Conservation (phyloP, 2,113 vertebrate species). For the Pao palembangensis region DNA sequence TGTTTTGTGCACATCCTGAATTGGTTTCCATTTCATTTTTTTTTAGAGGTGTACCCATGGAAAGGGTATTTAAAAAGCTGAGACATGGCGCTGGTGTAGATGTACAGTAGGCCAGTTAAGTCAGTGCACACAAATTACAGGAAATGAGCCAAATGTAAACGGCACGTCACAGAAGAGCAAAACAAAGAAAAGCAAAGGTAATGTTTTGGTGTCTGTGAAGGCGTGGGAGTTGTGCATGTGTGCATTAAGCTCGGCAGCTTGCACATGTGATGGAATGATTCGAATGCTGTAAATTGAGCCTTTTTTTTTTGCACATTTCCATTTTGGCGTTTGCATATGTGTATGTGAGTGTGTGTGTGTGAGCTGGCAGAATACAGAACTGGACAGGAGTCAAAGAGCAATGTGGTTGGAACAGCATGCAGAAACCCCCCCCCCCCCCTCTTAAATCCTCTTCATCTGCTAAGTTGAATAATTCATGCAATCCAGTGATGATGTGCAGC, state of each 20-base stretch:
- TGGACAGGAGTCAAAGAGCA: conserved; percentile 54
- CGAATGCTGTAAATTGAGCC: conserved; percentile 3
- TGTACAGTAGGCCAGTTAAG: no score
- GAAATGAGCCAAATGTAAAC: neutral
- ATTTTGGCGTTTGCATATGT: neutral
- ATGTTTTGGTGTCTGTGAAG: neutral
- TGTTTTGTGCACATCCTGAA: conserved; percentile 12
- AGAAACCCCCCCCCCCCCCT: neutral
- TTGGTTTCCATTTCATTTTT: neutral
- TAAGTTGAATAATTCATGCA: conserved; percentile 42
- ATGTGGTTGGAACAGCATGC: conserved; percentile 29
- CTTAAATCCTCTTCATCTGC: conserved; percentile 7
- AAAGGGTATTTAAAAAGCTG: conserved; percentile 9
- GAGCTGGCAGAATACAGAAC: conserved; percentile 39
- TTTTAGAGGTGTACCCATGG: neutral
- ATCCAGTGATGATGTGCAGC: neutral
- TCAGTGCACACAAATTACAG: no score
- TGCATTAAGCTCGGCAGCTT: conserved; percentile 9
- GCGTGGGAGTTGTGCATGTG: neutral
- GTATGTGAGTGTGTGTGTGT: conserved; percentile 23
- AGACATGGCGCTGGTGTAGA: conserved; percentile 5
- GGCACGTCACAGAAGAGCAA: neutral
- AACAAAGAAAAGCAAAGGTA: neutral
- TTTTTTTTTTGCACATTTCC: no score
- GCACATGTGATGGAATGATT: conserved; percentile 16